Evolutionary conservation across 1,140 invertebrate genomes (phyloP), one percentile per base, ranked within the genome.

Genomic region (Caligus rogercresseyi): DNA sequence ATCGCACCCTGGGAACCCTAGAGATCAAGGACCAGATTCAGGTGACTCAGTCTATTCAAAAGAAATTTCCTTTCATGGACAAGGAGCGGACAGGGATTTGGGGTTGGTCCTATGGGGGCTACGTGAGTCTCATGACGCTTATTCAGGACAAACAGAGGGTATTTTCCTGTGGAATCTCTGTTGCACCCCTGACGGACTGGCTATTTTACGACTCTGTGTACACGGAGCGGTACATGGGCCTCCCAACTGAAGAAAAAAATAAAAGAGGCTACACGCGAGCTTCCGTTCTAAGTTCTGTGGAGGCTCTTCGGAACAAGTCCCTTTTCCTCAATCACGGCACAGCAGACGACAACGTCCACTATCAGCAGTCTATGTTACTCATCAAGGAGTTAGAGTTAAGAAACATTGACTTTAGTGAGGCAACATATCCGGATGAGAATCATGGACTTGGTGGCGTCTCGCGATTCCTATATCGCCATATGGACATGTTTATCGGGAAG

Each of bases 181-280:
- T 90, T 1, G 89, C 90, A 20, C 91, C 91, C n/a, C 89, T 94
- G 13, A 92, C 89, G 7, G 89, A 89, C 68, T 96, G 89, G 89
- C 75, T 84, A 52, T 87, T 90, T 72, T 95, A 96, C 73, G 91
- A 76, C 64, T 72, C 75, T 4, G 70, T 71, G 3, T 77, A 76
- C 64, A 74, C 76, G 23, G 76, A 77, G 63, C 65, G 74, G 52
- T 76, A 75, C 64, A 76, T 77, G 74, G 72, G 73, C 3, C 66
- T 68, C 3, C 74, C 75, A 43, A 65, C 60, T 43, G 43, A 52
- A 56, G 65, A 19, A 16, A 72, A 74, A n/a, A 76, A 77, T 74
- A 87, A 87, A 71, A 82, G 86, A 67, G 89, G 87, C 1, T 95
- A 95, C 64, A 71, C 72, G 67, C 67, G 68, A 18, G 65, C 69